phyloP scores from a whole-genome alignment of 1,140 invertebrate genomes.

The Achatina immaculata region DNA sequence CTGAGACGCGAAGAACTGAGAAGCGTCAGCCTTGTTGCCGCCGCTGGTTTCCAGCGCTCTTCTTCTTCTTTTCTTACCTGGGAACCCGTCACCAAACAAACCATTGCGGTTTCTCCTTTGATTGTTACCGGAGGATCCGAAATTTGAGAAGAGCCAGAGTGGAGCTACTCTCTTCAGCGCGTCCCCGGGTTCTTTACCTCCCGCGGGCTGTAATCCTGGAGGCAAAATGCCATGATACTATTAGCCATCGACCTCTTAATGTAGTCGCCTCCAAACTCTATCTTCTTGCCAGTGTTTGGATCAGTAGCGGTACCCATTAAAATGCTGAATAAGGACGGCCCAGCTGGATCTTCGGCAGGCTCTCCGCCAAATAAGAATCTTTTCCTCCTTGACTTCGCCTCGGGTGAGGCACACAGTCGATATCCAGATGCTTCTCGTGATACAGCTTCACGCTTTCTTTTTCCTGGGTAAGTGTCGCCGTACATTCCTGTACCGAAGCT shows the following conservation, averaged over 20 bases:
- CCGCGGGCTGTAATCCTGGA: neutral
- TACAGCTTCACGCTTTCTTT: constrained; percentile 4
- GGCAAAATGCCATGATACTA: neutral
- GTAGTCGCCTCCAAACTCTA: constrained; percentile 16
- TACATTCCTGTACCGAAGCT: neutral
- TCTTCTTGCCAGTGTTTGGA: constrained; percentile 14
- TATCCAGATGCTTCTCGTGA: no score
- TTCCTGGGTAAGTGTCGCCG: neutral
- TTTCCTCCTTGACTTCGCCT: neutral
- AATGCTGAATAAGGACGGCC: neutral
- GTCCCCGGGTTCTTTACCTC: constrained; percentile 1
- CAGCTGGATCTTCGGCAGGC: neutral
- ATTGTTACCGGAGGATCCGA: neutral
- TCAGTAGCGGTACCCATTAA: constrained; percentile 13
- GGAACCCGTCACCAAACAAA: neutral
- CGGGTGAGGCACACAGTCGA: neutral
- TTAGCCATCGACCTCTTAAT: neutral
- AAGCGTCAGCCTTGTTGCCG: no score
- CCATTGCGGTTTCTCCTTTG: constrained; percentile 6
- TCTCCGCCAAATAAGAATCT: constrained; percentile 2
- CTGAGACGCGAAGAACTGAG: no score
- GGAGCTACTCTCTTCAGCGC: neutral
- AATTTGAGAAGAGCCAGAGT: neutral
- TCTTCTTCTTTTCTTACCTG: constrained; percentile 6
- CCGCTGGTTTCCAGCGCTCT: neutral